Percentiles rank a stretch among this genome's conserved stretches.
These are phyloP conservation scores for Clunio marinus DNA, from an alignment of 2,888 invertebrate genomes.

Conservation along the genomic window DNA sequence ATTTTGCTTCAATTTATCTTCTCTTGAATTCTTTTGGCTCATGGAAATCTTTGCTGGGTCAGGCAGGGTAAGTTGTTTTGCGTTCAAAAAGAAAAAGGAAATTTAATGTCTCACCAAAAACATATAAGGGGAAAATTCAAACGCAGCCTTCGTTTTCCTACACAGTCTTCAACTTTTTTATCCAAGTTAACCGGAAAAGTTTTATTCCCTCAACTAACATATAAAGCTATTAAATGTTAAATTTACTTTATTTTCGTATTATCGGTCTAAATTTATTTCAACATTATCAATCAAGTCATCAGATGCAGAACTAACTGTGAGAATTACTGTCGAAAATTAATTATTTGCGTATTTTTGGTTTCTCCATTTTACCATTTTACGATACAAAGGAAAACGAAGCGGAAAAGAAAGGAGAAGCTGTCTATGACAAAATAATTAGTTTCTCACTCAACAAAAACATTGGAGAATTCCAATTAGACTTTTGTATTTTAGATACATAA, in stretches of 20 bases:
- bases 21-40: neutral
- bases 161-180: too few relatives aligned
- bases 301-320: neutral
- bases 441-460: neutral
- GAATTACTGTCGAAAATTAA: slow-evolving; percentile 8
- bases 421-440: slow-evolving; percentile 38
- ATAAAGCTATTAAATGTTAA: slow-evolving; percentile 1
- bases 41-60: neutral
- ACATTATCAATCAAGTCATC: neutral
- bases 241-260: neutral
- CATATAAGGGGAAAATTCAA: too few relatives aligned
- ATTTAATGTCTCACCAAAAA: too few relatives aligned
- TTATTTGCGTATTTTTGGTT: neutral
- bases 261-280: neutral
- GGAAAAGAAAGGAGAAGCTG: slow-evolving; percentile 4
- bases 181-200: too few relatives aligned
- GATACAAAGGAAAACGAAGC: neutral
- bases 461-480: neutral
- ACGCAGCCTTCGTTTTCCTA: too few relatives aligned
- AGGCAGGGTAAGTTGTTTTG: neutral
- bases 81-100: too few relatives aligned
- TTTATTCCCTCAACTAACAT: neutral
- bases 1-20: neutral
- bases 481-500: too few relatives aligned
- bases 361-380: neutral